phyloP scores from a whole-genome alignment of 1,140 invertebrate genomes.

The Panonychus citri region DNA sequence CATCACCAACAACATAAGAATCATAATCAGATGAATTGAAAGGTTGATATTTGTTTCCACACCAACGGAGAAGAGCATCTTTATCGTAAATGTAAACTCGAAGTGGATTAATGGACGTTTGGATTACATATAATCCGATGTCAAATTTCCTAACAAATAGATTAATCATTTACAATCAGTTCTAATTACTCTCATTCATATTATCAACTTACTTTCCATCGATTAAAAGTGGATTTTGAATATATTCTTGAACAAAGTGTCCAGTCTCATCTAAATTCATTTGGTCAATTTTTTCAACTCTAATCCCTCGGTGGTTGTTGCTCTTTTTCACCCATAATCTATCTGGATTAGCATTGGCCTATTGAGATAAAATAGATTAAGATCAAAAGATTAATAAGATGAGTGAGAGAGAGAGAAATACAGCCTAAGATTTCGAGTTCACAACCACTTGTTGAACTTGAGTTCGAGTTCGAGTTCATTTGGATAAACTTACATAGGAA shows the following conservation, averaged over 20 bases:
- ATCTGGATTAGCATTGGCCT: conserved; percentile 36
- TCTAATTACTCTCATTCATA: not conserved
- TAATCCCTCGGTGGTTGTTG: conserved; percentile 70
- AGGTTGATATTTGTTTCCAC: conserved; percentile 70
- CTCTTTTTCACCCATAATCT: conserved; percentile 71
- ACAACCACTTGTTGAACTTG: too few relatives aligned
- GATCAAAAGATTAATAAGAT: not conserved
- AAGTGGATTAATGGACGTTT: conserved; percentile 73
- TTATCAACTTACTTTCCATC: conserved; percentile 22
- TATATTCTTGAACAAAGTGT: conserved; percentile 74
- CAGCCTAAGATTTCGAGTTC: too few relatives aligned
- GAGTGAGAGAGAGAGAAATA: too few relatives aligned
- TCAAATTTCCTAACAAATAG: conserved; percentile 57
- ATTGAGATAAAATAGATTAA: conserved; percentile 5
- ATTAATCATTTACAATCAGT: not conserved
- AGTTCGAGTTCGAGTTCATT: not conserved
- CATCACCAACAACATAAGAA: conserved; percentile 83
- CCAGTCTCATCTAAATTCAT: conserved; percentile 44
- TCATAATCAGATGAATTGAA: conserved; percentile 54
- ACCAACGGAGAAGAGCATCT: conserved; percentile 75
- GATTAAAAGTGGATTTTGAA: conserved; percentile 40
- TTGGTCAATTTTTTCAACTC: conserved; percentile 40
- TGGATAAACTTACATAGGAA: conserved; percentile 37
- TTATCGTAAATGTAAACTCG: conserved; percentile 68
- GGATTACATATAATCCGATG: conserved; percentile 76